Conservation (phyloP, 2,888 invertebrate species). For the Amphipyra berbera region DNA sequence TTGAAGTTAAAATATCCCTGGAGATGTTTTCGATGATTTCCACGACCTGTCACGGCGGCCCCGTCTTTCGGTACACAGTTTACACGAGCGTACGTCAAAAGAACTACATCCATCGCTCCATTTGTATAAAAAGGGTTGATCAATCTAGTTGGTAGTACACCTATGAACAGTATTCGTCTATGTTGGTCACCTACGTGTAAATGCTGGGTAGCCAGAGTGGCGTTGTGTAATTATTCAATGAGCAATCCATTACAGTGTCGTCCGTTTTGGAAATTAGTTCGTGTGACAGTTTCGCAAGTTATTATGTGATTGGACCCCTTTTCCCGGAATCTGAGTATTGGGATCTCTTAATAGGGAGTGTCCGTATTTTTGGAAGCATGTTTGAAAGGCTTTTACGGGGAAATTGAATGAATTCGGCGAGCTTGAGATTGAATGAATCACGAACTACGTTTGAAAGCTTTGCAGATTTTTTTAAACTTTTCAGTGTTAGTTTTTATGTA, state of each 20-base stretch:
- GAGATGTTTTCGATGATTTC: conserved; percentile 44
- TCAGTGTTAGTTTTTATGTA: too few species aligned
- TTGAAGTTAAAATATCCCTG: conserved; percentile 47
- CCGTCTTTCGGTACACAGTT: conserved; percentile 3
- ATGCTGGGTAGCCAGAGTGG: conserved; percentile 5
- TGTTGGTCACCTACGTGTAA: conserved; percentile 1
- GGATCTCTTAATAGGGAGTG: too few species aligned
- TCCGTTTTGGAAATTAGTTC: conserved; percentile 23
- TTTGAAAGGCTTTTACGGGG: too few species aligned
- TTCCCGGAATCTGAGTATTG: not conserved
- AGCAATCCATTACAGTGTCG: conserved; percentile 31
- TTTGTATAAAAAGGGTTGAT: conserved; percentile 13
- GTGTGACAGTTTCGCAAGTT: conserved; percentile 3
- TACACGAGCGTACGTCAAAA: conserved; percentile 7
- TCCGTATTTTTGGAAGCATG: too few species aligned
- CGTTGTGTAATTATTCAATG: conserved; percentile 39
- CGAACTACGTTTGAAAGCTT: too few species aligned
- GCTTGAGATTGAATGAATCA: too few species aligned
- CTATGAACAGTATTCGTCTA: conserved; percentile 19
- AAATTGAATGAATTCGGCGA: too few species aligned
- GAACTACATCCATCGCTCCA: conserved; percentile 10
- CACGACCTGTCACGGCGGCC: conserved; percentile 21
- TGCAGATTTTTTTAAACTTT: too few species aligned
- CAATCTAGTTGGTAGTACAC: conserved; percentile 8
- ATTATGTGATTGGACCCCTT: conserved; percentile 1